Conservation (phyloP, 30 jellyfish, hydroid and myxozoan species). For the Turritopsis dohrnii region DNA sequence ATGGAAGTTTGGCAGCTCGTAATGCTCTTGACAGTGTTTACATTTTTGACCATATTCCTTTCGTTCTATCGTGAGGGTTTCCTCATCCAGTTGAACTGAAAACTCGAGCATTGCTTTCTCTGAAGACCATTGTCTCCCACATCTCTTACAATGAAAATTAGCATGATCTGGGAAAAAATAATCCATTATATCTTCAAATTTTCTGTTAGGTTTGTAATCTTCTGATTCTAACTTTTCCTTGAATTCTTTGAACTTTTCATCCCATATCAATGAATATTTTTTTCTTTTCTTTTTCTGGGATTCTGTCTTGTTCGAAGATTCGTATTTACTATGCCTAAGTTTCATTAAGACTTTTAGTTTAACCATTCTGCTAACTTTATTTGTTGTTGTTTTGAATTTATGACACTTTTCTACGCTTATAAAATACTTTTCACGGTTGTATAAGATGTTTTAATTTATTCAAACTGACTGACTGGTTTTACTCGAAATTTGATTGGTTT, state of each 20-base stretch:
- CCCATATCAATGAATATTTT: background rate
- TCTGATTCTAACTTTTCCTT: background rate
- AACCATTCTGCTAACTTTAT: background rate
- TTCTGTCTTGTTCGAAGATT: background rate
- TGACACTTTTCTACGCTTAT: background rate
- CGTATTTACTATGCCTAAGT: background rate
- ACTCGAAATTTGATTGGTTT: background rate
- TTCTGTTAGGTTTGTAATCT: background rate
- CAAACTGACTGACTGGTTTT: no score
- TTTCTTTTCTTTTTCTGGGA: background rate
- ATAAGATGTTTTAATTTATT: background rate
- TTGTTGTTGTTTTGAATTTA: no score
- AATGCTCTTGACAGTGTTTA: background rate
- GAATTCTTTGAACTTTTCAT: background rate
- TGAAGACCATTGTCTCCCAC: background rate
- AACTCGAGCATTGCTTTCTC: background rate
- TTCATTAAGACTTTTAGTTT: background rate
- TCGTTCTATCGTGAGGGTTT: background rate
- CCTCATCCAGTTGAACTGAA: background rate
- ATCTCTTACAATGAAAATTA: background rate
- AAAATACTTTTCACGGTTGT: background rate
- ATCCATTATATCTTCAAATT: slow-evolving; percentile 3
- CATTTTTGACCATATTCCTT: slow-evolving; percentile 6
- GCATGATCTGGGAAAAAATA: background rate
- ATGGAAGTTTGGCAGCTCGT: background rate